These are phyloP conservation scores for Colaptes auratus DNA, from an alignment of 2,113 vertebrate species.

Conservation along the genomic window DNA sequence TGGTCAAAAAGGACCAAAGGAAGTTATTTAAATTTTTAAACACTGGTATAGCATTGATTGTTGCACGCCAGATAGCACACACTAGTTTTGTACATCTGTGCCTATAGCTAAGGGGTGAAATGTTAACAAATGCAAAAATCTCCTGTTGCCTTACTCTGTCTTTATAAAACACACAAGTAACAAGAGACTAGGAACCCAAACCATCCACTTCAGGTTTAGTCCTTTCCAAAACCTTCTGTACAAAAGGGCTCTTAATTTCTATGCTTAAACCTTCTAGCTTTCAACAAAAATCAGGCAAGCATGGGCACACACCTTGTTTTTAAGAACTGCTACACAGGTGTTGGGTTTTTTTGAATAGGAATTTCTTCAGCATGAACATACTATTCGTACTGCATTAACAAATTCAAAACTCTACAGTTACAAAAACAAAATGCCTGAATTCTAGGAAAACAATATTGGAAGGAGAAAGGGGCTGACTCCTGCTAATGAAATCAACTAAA, in stretches of 20 bases:
- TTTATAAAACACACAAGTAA: background rate
- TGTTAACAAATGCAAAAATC: background rate
- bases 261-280: background rate
- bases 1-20: background rate
- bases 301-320: accelerated
- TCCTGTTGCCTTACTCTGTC: background rate
- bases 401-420: background rate
- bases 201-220: background rate
- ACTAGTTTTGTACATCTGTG: background rate
- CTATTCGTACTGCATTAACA: background rate
- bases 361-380: background rate
- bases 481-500: background rate
- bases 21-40: background rate
- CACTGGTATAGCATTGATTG: background rate
- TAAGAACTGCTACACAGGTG: background rate
- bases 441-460: background rate
- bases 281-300: background rate
- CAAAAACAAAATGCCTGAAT: background rate
- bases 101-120: background rate
- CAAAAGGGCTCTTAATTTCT: background rate
- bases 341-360: background rate
- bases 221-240: background rate
- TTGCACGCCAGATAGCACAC: background rate
- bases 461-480: background rate
- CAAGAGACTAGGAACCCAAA: background rate